phyloP scores from a whole-genome alignment of 2,113 vertebrate species.

The Poeciliopsis retropinna region DNA sequence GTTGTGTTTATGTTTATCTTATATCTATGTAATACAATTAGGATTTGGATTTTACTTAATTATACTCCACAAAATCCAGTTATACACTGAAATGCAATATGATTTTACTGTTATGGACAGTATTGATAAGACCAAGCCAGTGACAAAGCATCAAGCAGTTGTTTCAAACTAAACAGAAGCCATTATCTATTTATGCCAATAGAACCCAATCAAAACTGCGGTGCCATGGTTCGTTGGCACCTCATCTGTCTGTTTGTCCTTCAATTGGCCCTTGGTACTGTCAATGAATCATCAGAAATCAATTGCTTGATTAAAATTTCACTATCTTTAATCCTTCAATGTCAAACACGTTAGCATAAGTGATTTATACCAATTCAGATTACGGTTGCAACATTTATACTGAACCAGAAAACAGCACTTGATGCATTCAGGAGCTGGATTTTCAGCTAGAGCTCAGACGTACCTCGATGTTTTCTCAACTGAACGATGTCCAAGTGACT shows the following conservation, averaged over 20 bases:
- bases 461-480: not conserved
- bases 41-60: not conserved
- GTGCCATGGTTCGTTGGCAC: not conserved
- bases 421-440: not conserved
- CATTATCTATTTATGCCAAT: not conserved
- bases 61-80: not conserved
- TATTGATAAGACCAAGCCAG: not conserved
- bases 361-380: conserved; percentile 34
- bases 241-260: conserved; percentile 15
- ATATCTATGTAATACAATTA: not conserved
- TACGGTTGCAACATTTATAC: not conserved
- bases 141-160: not conserved
- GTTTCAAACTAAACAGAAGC: not conserved
- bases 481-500: not conserved
- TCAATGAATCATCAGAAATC: conserved; percentile 16
- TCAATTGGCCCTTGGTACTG: conserved; percentile 25
- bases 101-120: not conserved
- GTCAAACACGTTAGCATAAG: conserved; percentile 32
- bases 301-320: conserved; percentile 26
- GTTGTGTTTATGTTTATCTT: not conserved
- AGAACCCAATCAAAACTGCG: not conserved
- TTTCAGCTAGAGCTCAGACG: not conserved
- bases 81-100: not conserved
- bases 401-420: not conserved
- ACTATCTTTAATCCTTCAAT: conserved; percentile 32